These are phyloP conservation scores for Gnathonemus longibarbis DNA, from an alignment of 2,113 vertebrate genomes.

Conservation along the genomic window DNA sequence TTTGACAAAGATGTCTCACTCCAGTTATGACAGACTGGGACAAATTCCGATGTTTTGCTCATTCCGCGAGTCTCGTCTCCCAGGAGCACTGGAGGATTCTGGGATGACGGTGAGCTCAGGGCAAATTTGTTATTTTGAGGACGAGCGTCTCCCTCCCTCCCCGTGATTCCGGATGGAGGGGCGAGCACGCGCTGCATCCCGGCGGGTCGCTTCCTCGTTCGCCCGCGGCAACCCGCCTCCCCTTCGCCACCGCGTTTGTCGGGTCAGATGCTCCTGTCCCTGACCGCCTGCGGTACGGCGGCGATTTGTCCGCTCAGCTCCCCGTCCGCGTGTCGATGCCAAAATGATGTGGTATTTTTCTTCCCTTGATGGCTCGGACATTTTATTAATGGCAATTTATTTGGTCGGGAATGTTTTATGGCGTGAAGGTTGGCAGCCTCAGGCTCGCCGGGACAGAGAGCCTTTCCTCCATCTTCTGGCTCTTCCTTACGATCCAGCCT, in stretches of 20 bases:
- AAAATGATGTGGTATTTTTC: neutral
- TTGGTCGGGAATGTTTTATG: neutral
- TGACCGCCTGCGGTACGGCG: neutral
- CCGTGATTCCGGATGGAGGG: neutral
- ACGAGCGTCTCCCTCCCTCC: neutral
- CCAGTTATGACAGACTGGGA: neutral
- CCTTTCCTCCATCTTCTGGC: neutral
- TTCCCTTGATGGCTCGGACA: neutral
- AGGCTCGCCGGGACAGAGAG: neutral
- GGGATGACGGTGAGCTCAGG: neutral
- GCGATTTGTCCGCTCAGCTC: neutral
- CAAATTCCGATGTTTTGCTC: neutral
- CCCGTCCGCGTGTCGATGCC: neutral
- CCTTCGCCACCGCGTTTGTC: neutral
- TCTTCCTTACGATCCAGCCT: neutral
- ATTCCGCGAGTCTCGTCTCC: neutral
- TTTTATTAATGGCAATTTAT: neutral
- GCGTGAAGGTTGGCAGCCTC: neutral
- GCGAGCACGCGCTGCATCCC: neutral
- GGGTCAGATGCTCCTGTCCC: neutral
- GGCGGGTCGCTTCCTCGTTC: neutral
- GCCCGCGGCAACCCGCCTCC: neutral
- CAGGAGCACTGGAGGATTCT: neutral
- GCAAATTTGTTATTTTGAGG: constrained; percentile 6
- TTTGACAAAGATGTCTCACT: neutral